Conservation (phyloP, 2,888 invertebrate species). For the Amaurobius ferox region DNA sequence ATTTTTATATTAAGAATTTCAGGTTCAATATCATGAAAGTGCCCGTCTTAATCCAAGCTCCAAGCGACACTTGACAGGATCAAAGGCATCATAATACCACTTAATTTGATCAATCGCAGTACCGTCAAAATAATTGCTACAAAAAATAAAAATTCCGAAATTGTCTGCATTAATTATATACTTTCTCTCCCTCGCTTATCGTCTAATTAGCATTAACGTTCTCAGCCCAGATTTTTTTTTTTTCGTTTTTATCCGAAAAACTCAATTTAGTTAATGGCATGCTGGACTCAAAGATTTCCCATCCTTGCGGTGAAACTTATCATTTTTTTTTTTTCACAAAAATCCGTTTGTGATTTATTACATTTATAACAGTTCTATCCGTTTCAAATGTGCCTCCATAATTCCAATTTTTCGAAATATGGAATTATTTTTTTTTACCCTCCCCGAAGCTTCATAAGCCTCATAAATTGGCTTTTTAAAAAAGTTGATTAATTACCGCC, state of each 20-base stretch:
- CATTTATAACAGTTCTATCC: neutral
- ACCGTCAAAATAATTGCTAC: neutral
- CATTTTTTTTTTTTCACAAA: neutral
- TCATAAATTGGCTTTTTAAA: neutral
- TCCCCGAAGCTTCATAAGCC: neutral
- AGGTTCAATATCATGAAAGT: too few relatives aligned
- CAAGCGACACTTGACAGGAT: neutral
- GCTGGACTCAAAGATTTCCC: neutral
- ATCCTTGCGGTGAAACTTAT: conserved; percentile 1
- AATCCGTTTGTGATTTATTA: conserved; percentile 6
- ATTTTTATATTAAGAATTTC: too few relatives aligned
- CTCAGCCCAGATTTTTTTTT: neutral
- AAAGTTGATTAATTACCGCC: neutral
- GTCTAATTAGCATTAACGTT: conserved; percentile 15
- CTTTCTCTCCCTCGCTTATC: neutral
- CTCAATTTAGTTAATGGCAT: conserved; percentile 12
- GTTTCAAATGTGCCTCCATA: neutral
- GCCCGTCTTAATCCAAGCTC: neutral
- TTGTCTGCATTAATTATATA: conserved; percentile 5
- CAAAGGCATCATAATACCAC: neutral
- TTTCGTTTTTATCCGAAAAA: neutral
- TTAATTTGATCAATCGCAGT: conserved; percentile 5
- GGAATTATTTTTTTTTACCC: neutral
- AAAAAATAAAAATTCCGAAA: neutral
- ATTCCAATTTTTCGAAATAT: conserved; percentile 12